phyloP scores from a whole-genome alignment of 1,140 invertebrate genomes.

The Apis florea region DNA sequence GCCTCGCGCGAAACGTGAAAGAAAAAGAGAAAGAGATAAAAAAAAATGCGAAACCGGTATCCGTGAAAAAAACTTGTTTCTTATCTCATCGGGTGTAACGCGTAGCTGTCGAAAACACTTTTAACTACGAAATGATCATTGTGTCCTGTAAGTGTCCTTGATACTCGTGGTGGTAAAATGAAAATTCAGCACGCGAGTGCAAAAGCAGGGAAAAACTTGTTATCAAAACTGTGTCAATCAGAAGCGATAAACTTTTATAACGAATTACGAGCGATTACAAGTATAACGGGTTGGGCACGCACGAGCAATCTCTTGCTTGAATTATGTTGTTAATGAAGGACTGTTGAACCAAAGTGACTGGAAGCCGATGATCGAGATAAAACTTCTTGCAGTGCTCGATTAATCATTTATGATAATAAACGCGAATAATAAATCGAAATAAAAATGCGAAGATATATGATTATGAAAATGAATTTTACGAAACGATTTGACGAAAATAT shows the following conservation, averaged over 20 bases:
- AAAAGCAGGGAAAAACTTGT: not conserved
- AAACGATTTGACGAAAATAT: too few relatives aligned
- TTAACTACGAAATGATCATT: not conserved
- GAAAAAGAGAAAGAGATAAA: not conserved
- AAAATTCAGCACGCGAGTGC: conserved; percentile 7
- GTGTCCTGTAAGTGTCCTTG: not conserved
- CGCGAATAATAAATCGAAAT: too few relatives aligned
- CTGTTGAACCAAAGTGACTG: not conserved
- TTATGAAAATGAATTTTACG: too few relatives aligned
- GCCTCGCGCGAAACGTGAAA: not conserved
- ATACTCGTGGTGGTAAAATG: not conserved
- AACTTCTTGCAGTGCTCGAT: not conserved
- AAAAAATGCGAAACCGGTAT: not conserved
- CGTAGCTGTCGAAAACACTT: not conserved
- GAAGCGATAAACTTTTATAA: conserved; percentile 11
- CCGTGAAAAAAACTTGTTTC: not conserved
- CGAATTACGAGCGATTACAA: conserved; percentile 11
- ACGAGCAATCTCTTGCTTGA: not conserved
- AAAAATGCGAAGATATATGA: too few relatives aligned
- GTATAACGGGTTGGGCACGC: not conserved
- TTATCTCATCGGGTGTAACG: not conserved
- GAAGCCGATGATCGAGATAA: not conserved
- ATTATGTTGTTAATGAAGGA: not conserved
- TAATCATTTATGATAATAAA: not conserved
- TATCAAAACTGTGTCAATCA: conserved; percentile 2